phyloP scores from a whole-genome alignment of 2,888 invertebrate species.

The Alcis repandata region DNA sequence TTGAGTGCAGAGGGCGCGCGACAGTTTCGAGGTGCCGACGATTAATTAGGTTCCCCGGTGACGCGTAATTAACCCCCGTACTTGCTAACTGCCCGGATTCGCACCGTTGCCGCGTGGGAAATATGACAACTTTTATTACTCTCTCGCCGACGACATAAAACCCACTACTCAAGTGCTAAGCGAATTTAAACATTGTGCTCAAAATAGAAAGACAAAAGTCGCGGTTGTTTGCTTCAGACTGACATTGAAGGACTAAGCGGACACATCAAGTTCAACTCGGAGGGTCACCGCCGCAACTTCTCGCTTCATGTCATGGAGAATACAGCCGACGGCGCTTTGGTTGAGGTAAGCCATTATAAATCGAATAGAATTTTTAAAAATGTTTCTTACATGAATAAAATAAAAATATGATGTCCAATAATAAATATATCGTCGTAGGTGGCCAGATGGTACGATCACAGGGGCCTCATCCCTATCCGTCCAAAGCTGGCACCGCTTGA shows the following conservation, averaged over 20 bases:
- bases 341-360: conserved; percentile 87
- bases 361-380: not conserved
- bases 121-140: conserved; percentile 47
- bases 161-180: conserved; percentile 27
- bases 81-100: conserved; percentile 55
- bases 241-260: conserved; percentile 96
- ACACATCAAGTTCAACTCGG: conserved; percentile 94
- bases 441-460: conserved; percentile 94
- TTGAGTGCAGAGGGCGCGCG: conserved; percentile 42
- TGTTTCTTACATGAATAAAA: not conserved
- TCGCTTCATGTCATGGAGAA: conserved; percentile 95
- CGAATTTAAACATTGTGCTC: conserved; percentile 45
- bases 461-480: conserved; percentile 90
- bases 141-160: conserved; percentile 27
- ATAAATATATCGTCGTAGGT: conserved; percentile 80
- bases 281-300: conserved; percentile 94
- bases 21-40: conserved; percentile 51
- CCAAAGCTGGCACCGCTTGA: conserved; percentile 90
- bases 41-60: conserved; percentile 68
- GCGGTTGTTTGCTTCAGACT: conserved; percentile 88
- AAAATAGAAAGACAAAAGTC: conserved; percentile 62
- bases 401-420: not conserved
- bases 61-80: conserved; percentile 63
- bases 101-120: conserved; percentile 39
- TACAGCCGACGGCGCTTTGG: conserved; percentile 95